These are phyloP conservation scores for Toxonevra muliebris DNA, from an alignment of 2,888 invertebrate species.

Conservation along the genomic window DNA sequence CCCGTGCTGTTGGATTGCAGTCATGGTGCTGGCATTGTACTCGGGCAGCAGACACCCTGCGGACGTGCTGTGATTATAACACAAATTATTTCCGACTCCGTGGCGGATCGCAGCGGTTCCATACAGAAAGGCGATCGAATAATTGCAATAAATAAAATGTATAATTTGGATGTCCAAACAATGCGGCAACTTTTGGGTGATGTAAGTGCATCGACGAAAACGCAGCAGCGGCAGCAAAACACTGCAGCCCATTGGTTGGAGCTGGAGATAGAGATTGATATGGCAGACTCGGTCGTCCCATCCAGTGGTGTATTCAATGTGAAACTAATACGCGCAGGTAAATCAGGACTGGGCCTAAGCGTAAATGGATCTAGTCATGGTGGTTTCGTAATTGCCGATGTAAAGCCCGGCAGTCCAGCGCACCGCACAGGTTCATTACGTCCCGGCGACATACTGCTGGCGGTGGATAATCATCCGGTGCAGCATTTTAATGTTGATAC, in stretches of 20 bases:
- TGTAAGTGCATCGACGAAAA: slow-evolving; percentile 43
- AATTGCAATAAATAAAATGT: slow-evolving; percentile 83
- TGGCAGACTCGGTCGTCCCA: slow-evolving; percentile 90
- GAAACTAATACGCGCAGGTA: slow-evolving; percentile 78
- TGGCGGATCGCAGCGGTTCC: slow-evolving; percentile 73
- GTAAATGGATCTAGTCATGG: slow-evolving; percentile 74
- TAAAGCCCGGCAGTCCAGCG: slow-evolving; percentile 89
- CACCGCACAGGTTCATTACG: slow-evolving; percentile 89
- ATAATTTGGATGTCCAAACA: slow-evolving; percentile 71
- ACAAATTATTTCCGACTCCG: slow-evolving; percentile 61
- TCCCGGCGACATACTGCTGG: slow-evolving; percentile 85
- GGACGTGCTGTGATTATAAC: slow-evolving; percentile 60
- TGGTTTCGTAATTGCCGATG: slow-evolving; percentile 85
- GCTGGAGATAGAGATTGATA: slow-evolving; percentile 87
- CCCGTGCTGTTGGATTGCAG: slow-evolving; percentile 64
- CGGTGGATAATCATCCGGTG: slow-evolving; percentile 85
- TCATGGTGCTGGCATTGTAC: slow-evolving; percentile 63
- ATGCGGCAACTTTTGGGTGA: slow-evolving; percentile 66
- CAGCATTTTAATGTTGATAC: slow-evolving; percentile 66
- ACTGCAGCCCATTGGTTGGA: slow-evolving; percentile 73
- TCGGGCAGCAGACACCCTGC: slow-evolving; percentile 55
- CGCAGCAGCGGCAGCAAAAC: slow-evolving; percentile 28
- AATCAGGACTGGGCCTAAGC: slow-evolving; percentile 88
- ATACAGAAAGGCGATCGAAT: slow-evolving; percentile 84
- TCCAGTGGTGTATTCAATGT: slow-evolving; percentile 91